Conservation (phyloP, 2,888 invertebrate species). For the Vandiemenella viatica region DNA sequence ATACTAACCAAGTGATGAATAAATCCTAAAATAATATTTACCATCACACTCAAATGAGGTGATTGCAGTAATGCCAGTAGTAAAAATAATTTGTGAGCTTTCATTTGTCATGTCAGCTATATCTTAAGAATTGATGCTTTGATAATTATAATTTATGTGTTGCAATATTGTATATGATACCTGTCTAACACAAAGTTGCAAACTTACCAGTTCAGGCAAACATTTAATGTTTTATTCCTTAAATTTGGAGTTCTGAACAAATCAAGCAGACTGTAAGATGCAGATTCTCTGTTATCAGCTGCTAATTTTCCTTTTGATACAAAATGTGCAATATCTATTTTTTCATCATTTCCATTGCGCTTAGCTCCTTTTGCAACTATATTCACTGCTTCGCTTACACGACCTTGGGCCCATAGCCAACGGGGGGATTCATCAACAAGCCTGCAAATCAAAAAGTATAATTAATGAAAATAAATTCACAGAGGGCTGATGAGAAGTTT, state of each 20-base stretch:
- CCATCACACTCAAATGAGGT: too few species aligned
- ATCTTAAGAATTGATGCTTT: too few species aligned
- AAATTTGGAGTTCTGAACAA: conserved; percentile 69
- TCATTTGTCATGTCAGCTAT: too few species aligned
- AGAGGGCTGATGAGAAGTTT: too few species aligned
- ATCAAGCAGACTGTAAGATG: conserved; percentile 46
- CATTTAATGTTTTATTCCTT: conserved; percentile 60
- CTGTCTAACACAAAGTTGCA: too few species aligned
- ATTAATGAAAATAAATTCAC: not conserved
- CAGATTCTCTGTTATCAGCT: conserved; percentile 30
- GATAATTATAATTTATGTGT: too few species aligned
- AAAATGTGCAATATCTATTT: conserved; percentile 45
- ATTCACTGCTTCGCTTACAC: conserved; percentile 51
- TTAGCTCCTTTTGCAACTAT: conserved; percentile 63
- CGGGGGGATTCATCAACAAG: conserved; percentile 77
- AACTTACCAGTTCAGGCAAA: conserved; percentile 59
- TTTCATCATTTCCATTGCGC: conserved; percentile 44
- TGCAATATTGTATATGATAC: too few species aligned
- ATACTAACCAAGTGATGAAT: too few species aligned
- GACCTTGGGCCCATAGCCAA: conserved; percentile 76
- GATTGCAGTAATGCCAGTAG: too few species aligned
- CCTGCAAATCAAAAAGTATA: conserved; percentile 34
- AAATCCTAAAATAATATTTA: too few species aligned
- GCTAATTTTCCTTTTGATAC: conserved; percentile 44
- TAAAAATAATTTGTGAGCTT: too few species aligned